Evolutionary conservation across 2,797 vertebrate species (phyloP), one percentile per base, ranked within the genome.

Genomic region (Acanthis flammea): DNA sequence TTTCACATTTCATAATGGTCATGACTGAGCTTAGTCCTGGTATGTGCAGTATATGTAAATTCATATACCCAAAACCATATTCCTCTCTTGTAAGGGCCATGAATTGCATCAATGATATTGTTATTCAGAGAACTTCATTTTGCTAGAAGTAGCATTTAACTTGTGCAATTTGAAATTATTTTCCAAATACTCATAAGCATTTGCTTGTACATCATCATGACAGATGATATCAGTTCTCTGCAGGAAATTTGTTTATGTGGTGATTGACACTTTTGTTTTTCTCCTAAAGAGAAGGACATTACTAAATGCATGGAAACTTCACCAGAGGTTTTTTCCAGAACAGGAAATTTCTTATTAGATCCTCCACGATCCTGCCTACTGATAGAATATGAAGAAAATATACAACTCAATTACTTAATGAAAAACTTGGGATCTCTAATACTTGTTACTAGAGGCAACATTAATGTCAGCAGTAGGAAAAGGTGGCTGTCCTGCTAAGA

Each of bases 1-100:
- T 4, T 10, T 58, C 7, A 19, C 10, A 53, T 83, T 76, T 45
- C 2, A 1, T 63, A n/a, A 25, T 0, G 0, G 12, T 7, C 23
- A 5, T 33, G 19, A 31, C 25, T 47, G 25, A 50, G 17, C 44
- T 82, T 61, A 61, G 54, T 65, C 42, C 28, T 82, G 28, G 8
- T 73, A 6, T 27, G 6, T 62, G 10, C 28, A 24, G 10, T 73
- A 3, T 15, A 24, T 33, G 3, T 41, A 41, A 85, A 14, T n/a
- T 22, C 24, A 44, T 66, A 50, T 16, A 42, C 6, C 17, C 24
- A 9, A 41, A 77, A 37, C 9, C 11, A 37, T 48, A 37, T 51
- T 73, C 28, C 2, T 19, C 16, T 45, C 18, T 62, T 70, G 13
- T 73, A 30, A 70, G 18, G 31, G 11, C 33, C 63, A 4, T 35